Evolutionary conservation across 2,113 vertebrate genomes (phyloP).

Genomic region (Albula goreensis): DNA sequence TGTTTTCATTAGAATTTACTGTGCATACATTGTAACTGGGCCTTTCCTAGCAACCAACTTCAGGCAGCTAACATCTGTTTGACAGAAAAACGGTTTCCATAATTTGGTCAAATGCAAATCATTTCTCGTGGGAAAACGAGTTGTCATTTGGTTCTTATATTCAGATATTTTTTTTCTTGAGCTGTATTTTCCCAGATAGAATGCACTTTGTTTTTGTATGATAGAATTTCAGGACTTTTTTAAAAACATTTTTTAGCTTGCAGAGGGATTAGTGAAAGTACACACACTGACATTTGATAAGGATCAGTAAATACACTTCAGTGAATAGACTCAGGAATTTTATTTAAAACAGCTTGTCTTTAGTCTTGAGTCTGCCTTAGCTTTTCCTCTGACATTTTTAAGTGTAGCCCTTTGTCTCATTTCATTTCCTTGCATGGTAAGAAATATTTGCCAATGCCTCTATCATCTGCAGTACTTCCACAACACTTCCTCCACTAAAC

Average conservation of each 20-base stretch:
- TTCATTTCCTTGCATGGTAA: slow-evolving; percentile 23
- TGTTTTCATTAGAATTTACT: background rate
- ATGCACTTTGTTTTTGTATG: slow-evolving; percentile 26
- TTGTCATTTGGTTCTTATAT: background rate
- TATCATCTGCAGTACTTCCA: background rate
- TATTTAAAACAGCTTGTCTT: slow-evolving; percentile 30
- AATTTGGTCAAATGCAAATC: background rate
- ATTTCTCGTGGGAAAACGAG: background rate
- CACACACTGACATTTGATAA: slow-evolving; percentile 33
- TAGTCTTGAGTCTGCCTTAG: background rate
- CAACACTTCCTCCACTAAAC: background rate
- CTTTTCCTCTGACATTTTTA: slow-evolving; percentile 14
- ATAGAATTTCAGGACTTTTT: slow-evolving; percentile 33
- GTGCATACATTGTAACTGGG: background rate
- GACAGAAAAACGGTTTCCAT: background rate
- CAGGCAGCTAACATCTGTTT: background rate
- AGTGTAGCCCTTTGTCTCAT: slow-evolving; percentile 18
- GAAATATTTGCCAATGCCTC: slow-evolving; percentile 17
- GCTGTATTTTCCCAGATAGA: slow-evolving; percentile 16
- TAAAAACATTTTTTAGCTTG: slow-evolving; percentile 10
- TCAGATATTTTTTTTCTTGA: background rate
- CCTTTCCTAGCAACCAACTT: background rate
- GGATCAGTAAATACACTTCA: slow-evolving; percentile 32
- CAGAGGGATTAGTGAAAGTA: slow-evolving; percentile 29
- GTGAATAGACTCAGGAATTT: slow-evolving; percentile 25